Percentiles rank a stretch among this genome's conserved stretches.
Conservation (phyloP, 2,797 vertebrate genomes). For the Sylvia borin region DNA sequence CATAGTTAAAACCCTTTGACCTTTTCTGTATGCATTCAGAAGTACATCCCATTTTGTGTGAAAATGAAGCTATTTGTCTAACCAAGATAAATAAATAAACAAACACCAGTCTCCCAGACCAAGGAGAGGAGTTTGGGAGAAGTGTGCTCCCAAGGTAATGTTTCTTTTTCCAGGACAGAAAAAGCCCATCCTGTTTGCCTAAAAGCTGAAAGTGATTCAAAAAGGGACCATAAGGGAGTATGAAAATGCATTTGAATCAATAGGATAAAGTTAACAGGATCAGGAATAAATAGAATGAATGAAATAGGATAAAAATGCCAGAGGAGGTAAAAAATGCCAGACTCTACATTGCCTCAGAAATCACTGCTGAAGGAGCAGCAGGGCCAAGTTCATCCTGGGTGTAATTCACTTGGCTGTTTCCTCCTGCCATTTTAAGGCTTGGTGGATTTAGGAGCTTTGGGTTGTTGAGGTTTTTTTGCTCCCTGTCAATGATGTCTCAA, state of each 20-base stretch:
- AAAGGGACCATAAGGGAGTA: constrained; percentile 60
- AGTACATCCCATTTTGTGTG: neutral
- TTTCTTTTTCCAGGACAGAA: neutral
- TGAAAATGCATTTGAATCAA: constrained; percentile 73
- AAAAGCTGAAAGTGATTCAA: constrained; percentile 44
- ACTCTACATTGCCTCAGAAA: neutral
- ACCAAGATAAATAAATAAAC: constrained; percentile 31
- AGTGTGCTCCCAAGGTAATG: neutral
- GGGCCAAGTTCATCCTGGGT: constrained; percentile 27
- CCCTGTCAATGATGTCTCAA: constrained; percentile 46
- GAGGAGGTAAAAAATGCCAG: constrained; percentile 40
- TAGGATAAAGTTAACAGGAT: constrained; percentile 73
- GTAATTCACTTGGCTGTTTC: neutral
- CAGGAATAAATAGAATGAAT: constrained; percentile 71
- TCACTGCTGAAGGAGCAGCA: constrained; percentile 1
- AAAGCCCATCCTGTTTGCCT: neutral
- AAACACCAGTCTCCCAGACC: neutral
- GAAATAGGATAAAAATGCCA: constrained; percentile 70
- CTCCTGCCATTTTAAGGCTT: constrained; percentile 13
- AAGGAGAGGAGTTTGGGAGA: neutral
- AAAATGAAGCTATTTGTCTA: constrained; percentile 40
- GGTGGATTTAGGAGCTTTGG: constrained; percentile 54
- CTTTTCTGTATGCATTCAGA: neutral
- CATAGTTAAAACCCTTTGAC: constrained; percentile 42
- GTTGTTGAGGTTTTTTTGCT: constrained; percentile 2